A percentile compares a stretch with the other conserved stretches of the same genome.
These are phyloP conservation scores for Ellobius talpinus DNA, from an alignment of 2,113 vertebrate species.

Conservation along the genomic window DNA sequence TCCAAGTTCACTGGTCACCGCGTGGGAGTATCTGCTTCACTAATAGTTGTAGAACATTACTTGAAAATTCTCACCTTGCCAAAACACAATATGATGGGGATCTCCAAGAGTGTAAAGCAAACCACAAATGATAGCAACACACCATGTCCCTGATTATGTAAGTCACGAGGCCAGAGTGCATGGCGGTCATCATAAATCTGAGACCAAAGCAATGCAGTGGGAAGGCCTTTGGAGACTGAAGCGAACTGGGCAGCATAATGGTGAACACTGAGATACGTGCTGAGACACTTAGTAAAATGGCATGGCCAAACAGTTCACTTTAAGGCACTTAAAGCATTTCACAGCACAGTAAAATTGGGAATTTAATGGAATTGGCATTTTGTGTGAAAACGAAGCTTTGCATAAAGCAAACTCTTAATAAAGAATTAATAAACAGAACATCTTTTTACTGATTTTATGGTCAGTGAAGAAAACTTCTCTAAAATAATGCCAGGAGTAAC, in stretches of 20 bases:
- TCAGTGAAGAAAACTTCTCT: background rate
- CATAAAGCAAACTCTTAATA: slow-evolving; percentile 4
- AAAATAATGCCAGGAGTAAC: background rate
- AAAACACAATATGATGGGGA: slow-evolving; percentile 21
- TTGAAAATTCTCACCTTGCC: slow-evolving; percentile 12
- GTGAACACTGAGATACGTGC: slow-evolving; percentile 45
- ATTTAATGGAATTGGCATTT: slow-evolving; percentile 24
- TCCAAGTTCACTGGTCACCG: slow-evolving; percentile 8
- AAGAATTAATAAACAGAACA: slow-evolving; percentile 27
- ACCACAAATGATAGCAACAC: background rate
- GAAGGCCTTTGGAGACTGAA: slow-evolving; percentile 43
- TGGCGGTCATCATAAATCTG: slow-evolving; percentile 43
- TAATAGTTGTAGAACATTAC: slow-evolving; percentile 38
- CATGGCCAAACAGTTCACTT: slow-evolving; percentile 18
- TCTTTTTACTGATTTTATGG: background rate
- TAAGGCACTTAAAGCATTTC: slow-evolving; percentile 43
- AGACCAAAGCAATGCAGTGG: slow-evolving; percentile 9
- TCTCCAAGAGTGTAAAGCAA: slow-evolving; percentile 48
- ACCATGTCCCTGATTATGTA: slow-evolving; percentile 9
- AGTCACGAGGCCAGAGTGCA: background rate
- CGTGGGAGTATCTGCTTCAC: slow-evolving; percentile 63
- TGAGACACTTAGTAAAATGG: slow-evolving; percentile 11
- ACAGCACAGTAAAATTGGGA: slow-evolving; percentile 37
- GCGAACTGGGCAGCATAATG: background rate
- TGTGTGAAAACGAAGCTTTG: background rate